Conservation (phyloP, 2,113 vertebrate genomes). For the Ardeotis arabs region DNA sequence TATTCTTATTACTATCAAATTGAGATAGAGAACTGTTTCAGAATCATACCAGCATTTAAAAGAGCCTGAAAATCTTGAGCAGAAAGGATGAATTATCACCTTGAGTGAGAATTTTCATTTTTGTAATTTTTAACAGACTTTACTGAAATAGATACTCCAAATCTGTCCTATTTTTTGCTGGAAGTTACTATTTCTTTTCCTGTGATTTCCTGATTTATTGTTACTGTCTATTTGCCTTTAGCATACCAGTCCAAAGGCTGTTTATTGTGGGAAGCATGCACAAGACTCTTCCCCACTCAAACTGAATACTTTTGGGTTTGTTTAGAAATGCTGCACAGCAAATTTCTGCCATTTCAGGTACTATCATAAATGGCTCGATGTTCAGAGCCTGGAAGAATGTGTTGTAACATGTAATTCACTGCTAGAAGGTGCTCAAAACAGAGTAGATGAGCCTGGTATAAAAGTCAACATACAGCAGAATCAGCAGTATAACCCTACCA, state of each 20-base stretch:
- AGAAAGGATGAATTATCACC: background rate
- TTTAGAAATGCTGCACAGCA: background rate
- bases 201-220: background rate
- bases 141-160: background rate
- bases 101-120: background rate
- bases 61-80: background rate
- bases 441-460: background rate
- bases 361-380: background rate
- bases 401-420: background rate
- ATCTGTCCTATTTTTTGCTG: background rate
- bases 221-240: background rate
- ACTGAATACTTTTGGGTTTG: background rate
- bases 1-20: background rate
- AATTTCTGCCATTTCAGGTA: background rate
- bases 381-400: background rate
- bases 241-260: background rate
- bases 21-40: background rate
- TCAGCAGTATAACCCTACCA: background rate
- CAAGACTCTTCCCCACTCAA: background rate
- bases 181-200: background rate
- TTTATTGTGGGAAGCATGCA: background rate
- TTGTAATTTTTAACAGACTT: background rate
- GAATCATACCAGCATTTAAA: background rate
- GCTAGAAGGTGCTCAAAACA: background rate
- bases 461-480: background rate